phyloP scores from a whole-genome alignment of 2,113 vertebrate species.

The Microcebus ravelobensis region DNA sequence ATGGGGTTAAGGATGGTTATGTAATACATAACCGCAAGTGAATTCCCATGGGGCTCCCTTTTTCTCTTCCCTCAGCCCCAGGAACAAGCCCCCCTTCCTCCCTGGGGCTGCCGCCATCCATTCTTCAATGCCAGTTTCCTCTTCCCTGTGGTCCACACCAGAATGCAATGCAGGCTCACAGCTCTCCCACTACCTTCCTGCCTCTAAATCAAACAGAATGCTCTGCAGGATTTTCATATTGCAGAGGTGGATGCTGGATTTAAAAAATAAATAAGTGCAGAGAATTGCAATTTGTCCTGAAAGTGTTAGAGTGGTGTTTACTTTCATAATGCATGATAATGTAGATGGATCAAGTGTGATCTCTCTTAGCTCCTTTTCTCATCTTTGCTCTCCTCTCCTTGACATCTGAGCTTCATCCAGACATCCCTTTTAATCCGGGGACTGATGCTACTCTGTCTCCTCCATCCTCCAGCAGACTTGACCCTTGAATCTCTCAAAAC shows the following conservation, averaged over 20 bases:
- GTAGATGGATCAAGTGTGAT: background rate
- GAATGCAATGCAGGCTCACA: accelerated
- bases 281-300: background rate
- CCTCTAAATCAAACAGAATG: background rate
- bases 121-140: background rate
- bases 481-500: background rate
- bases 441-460: background rate
- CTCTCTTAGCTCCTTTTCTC: background rate
- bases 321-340: background rate
- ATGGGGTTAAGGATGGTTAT: background rate
- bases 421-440: background rate
- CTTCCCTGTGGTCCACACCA: background rate
- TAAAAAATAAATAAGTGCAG: background rate
- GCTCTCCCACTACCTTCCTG: background rate
- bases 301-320: background rate
- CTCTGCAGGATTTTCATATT: background rate
- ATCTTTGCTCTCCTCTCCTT: background rate
- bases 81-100: background rate
- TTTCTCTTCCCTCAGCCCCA: background rate
- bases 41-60: background rate
- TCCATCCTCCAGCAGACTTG: background rate
- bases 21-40: background rate
- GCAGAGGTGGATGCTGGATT: background rate
- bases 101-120: no score
- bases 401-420: background rate